These are phyloP conservation scores for Dichetophora obliterata DNA, from an alignment of 2,888 invertebrate genomes.

Conservation along the genomic window DNA sequence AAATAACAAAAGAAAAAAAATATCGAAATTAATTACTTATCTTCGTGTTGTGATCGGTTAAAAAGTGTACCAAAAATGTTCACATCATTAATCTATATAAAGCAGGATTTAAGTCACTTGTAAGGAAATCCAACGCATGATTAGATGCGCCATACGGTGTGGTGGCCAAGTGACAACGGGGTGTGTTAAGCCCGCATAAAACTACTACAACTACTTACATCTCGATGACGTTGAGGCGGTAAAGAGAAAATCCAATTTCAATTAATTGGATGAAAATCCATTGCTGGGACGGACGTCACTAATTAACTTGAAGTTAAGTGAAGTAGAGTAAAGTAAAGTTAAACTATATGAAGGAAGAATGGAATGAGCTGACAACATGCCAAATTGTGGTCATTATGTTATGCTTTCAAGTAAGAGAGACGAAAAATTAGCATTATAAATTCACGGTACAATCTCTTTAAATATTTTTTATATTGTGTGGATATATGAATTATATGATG, in stretches of 20 bases:
- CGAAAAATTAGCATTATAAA: too few species aligned
- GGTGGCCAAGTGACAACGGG: constrained; percentile 20
- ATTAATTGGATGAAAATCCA: constrained; percentile 33
- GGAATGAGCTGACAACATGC: constrained; percentile 14
- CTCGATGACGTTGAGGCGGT: background rate
- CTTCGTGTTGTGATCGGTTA: constrained; percentile 32
- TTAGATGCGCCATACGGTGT: constrained; percentile 4
- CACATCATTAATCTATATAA: constrained; percentile 44
- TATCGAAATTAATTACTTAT: constrained; percentile 42
- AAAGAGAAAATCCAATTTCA: constrained; percentile 25
- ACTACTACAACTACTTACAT: background rate
- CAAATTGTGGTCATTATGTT: constrained; percentile 28
- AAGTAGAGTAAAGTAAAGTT: background rate
- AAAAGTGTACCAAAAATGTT: constrained; percentile 8
- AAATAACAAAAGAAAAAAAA: background rate
- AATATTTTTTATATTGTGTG: too few species aligned
- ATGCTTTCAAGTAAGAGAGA: too few species aligned
- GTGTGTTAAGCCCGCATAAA: constrained; percentile 30
- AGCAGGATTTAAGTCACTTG: constrained; percentile 1
- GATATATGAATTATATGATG: too few species aligned
- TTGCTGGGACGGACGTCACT: background rate
- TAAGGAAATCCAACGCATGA: background rate
- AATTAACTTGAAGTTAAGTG: constrained; percentile 1
- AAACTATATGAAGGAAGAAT: background rate
- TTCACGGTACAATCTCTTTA: too few species aligned